Evolutionary conservation across 1,140 invertebrate genomes (phyloP).

Genomic region (Diachasmimorpha longicaudata): DNA sequence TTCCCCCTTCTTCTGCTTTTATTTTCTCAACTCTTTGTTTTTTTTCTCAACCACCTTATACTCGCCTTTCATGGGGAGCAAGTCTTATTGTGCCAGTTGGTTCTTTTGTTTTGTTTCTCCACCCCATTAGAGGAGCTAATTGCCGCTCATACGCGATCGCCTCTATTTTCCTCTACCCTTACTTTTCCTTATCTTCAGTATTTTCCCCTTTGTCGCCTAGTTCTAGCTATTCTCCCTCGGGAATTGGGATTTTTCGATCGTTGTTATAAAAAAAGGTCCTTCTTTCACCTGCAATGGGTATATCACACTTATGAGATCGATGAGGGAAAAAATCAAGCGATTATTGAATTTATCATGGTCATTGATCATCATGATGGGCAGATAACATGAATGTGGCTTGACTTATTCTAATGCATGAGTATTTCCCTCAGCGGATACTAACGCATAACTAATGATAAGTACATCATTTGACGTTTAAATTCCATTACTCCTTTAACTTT

Average conservation of each 20-base stretch:
- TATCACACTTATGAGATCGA: background rate
- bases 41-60: background rate
- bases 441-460: too few relatives aligned
- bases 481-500: too few relatives aligned
- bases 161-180: constrained; percentile 55
- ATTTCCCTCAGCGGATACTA: too few relatives aligned
- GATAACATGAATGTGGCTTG: constrained; percentile 1
- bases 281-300: background rate
- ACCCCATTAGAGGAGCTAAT: constrained; percentile 61
- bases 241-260: background rate
- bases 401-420: background rate
- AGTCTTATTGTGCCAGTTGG: constrained; percentile 49
- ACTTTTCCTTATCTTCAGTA: constrained; percentile 36
- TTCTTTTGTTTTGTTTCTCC: constrained; percentile 59
- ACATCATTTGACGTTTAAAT: too few relatives aligned
- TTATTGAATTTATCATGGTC: background rate
- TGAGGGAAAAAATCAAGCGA: background rate
- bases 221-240: background rate
- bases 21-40: constrained; percentile 21
- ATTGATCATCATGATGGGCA: background rate
- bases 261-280: background rate
- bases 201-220: constrained; percentile 9
- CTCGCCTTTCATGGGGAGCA: constrained; percentile 11
- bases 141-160: constrained; percentile 60
- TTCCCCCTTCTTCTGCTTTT: constrained; percentile 1